These are phyloP conservation scores for Drosophila paucipuncta DNA, from an alignment of 2,888 invertebrate species.

Conservation along the genomic window DNA sequence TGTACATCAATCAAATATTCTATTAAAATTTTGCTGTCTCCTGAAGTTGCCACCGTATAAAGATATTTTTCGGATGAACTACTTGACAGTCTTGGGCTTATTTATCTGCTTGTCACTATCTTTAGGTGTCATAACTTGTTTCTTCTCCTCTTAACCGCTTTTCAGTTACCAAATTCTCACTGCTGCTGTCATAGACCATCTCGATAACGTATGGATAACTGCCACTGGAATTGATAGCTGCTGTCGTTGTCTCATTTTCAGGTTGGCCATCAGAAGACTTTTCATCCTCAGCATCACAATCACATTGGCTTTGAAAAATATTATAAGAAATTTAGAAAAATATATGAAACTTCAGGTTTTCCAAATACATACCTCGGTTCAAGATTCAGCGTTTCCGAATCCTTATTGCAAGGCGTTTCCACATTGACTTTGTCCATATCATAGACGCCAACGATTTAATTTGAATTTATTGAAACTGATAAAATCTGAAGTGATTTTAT, in stretches of 20 bases:
- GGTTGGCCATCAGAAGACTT: neutral
- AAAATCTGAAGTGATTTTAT: constrained; percentile 5
- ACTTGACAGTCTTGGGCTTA: neutral
- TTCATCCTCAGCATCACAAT: neutral
- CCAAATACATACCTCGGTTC: constrained; percentile 1
- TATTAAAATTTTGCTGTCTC: neutral
- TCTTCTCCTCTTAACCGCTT: neutral
- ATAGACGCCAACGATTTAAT: constrained; percentile 12
- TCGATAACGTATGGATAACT: constrained; percentile 38
- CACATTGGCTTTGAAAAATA: constrained; percentile 4
- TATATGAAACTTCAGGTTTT: neutral
- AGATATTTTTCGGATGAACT: neutral
- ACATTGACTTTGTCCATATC: neutral
- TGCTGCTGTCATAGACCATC: constrained; percentile 15
- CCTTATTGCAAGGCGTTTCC: neutral
- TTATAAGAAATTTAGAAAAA: neutral
- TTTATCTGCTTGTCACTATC: neutral
- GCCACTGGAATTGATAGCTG: neutral
- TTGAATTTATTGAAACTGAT: constrained; percentile 5
- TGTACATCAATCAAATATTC: constrained; percentile 10
- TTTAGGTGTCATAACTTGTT: too few species aligned
- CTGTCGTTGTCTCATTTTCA: neutral
- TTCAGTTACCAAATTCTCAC: neutral
- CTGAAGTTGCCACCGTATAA: neutral
- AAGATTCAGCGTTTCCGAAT: neutral